Conservation (phyloP, 2,888 invertebrate genomes). For the Scaptomyza cyrtandrae region DNA sequence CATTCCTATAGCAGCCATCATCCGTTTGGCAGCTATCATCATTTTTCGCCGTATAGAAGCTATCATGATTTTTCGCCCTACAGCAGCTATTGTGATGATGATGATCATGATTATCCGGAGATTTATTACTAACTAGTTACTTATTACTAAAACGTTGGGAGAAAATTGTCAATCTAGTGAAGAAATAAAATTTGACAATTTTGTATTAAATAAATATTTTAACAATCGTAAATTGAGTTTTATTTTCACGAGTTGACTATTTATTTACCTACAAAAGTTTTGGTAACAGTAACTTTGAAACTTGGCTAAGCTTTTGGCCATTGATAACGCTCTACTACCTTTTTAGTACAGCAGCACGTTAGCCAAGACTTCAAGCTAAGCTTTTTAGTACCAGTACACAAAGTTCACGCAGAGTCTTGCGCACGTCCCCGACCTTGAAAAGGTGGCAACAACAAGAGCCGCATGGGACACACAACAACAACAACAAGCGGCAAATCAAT, state of each 20-base stretch:
- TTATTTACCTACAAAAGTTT: too few relatives aligned
- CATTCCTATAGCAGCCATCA: neutral
- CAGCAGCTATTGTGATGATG: neutral
- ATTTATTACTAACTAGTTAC: constrained; percentile 37
- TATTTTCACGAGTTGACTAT: neutral
- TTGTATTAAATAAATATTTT: constrained; percentile 2
- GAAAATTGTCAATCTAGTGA: constrained; percentile 36
- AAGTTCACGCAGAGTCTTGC: constrained; percentile 39
- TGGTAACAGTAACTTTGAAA: neutral
- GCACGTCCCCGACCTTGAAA: constrained; percentile 59
- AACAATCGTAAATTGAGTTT: constrained; percentile 35
- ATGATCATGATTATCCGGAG: constrained; percentile 8
- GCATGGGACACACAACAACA: neutral
- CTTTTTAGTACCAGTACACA: constrained; percentile 2
- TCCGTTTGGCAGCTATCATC: neutral
- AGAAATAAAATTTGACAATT: constrained; percentile 15
- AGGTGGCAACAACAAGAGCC: constrained; percentile 25
- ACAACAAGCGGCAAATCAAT: constrained; percentile 57
- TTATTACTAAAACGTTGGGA: constrained; percentile 21
- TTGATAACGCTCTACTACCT: neutral
- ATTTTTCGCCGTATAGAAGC: neutral
- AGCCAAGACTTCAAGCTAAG: neutral
- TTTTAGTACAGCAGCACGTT: constrained; percentile 13
- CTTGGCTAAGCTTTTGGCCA: constrained; percentile 8
- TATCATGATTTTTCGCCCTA: neutral